Evolutionary conservation across 2,888 invertebrate genomes (phyloP).

Genomic region (Drosophila kanekoi): DNA sequence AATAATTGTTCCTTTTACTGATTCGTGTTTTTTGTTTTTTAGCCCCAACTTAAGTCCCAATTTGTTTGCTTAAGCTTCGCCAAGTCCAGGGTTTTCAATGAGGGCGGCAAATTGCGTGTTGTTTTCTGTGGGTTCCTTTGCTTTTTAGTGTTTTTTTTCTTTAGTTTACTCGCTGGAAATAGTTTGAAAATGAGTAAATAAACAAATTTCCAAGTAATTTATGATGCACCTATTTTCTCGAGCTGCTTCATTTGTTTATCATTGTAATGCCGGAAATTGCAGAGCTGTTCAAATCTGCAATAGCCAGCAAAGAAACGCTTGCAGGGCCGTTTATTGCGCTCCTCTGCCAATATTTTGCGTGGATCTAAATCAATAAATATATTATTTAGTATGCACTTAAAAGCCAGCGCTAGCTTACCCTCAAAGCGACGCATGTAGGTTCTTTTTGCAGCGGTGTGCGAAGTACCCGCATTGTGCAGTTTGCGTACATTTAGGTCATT

Average conservation of each 20-base stretch:
- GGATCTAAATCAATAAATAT: constrained; percentile 61
- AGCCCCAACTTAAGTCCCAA: constrained; percentile 48
- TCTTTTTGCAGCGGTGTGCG: constrained; percentile 80
- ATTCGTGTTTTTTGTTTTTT: neutral
- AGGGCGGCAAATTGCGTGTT: constrained; percentile 42
- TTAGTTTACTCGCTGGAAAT: constrained; percentile 44
- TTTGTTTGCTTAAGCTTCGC: constrained; percentile 35
- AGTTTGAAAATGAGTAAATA: constrained; percentile 1
- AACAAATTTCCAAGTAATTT: neutral
- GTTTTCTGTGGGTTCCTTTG: neutral
- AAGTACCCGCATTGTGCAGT: constrained; percentile 79
- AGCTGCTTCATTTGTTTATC: constrained; percentile 70
- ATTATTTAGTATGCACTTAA: neutral
- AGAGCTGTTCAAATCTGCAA: constrained; percentile 81
- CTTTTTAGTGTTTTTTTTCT: constrained; percentile 20
- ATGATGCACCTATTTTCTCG: constrained; percentile 65
- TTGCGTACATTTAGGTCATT: constrained; percentile 83
- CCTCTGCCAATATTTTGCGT: constrained; percentile 59
- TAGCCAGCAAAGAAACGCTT: constrained; percentile 68
- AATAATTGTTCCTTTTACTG: constrained; percentile 9
- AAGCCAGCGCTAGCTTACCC: constrained; percentile 37
- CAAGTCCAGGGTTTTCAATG: constrained; percentile 41
- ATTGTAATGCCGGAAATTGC: constrained; percentile 80
- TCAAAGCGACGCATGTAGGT: constrained; percentile 74
- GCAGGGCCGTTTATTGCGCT: constrained; percentile 71